Base-by-base conservation (phyloP, 1,140 invertebrate genomes). In the Doryteuthis pealeii region DNA sequence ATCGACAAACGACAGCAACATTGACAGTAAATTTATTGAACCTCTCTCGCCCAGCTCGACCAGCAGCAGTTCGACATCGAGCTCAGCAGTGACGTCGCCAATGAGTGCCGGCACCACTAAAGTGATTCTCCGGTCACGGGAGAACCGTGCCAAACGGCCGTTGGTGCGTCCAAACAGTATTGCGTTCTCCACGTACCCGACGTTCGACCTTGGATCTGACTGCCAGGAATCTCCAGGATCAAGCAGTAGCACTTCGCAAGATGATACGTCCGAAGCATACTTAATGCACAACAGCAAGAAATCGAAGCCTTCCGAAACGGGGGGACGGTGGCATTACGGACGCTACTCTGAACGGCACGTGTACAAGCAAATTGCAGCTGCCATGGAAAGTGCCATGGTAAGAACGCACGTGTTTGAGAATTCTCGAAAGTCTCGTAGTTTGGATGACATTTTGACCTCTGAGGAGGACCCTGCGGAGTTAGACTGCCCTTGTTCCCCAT, bases 101-200 rank as follows among this genome's bases (percentile, higher is more conserved):
- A 62, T 28, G 26, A n/a, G 58, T 32, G 32, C 67, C 32, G 49
- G 71, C 40, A 74, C 69, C 8, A 45, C 75, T 58, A 82, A 83
- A 54, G 83, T 85, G 26, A 80, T 81, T 22, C 70, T 84, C n/a
- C 77, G 84, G 32, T 83, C 83, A 67, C 78, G 78, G 62, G 86
- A 87, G 68, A 79, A 79, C 74, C 81, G 81, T 49, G 79, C 80
- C 68, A 86, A 85, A 74, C 76, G 82, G 35, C 76, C 80, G 12
- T 74, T 83, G 32, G 83, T 82, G 54, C 76, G 86, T 67, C 86
- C 86, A 40, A 85, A 86, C 76, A 86, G 84, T 79, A 87, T 87
- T 77, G 85, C 86, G 30, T 87, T 87, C 74, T 87, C 85, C 26
- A 80, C 83, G 67, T 87, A 85, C 65, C 85, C 85, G 28, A 82